Base-by-base conservation (phyloP, 2,888 invertebrate genomes). In the Monochamus alternatus region DNA sequence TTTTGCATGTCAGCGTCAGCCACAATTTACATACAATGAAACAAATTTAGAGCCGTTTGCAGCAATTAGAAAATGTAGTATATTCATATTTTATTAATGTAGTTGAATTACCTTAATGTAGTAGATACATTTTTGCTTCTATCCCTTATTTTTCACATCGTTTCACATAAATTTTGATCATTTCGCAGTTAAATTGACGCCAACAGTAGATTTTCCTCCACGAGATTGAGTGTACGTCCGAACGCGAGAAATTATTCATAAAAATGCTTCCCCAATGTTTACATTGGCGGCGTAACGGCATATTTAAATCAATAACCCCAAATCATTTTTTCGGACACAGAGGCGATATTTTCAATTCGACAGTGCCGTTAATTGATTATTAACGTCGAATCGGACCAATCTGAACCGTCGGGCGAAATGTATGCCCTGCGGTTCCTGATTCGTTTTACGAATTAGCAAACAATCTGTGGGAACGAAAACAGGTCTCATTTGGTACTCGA, bases 301-400 rank as follows among this genome's bases (percentile, higher is more conserved):
- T 3, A 47, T 47, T 47, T 47, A 47, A 47, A 47, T 47, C 10
- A 47, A 47, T 47, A 47, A 47, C 47, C 9, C 12, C 47, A 9
- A 47, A 47, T 47, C 10, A 47, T 47, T 47, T 47, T 47, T 47
- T 9, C 12, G 47, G 10, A 9, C 12, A 7, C 5, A 3, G 55
- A 0, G 51, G n/a, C 22, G 22, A 55, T 55, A 55, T 55, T 55
- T 55, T 5, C 55, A 22, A 14, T 55, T 55, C 22, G 22, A 55
- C 55, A 52, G 4, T 52, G 52, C 52, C 52, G 51, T 51, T 51
- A 55, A 55, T 14, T 55, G 55, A 55, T 55, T 55, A 22, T 14
- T 55, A 55, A 22, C 55, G 12, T 55, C 4, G n/a, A 55, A 55
- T n/a, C 55, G 3, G n/a, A 14, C 14, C 55, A 55, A 55, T 1